Percentiles rank a stretch among this genome's conserved stretches.
Evolutionary conservation across 2,113 vertebrate species (phyloP).

Genomic region (Athene noctua): DNA sequence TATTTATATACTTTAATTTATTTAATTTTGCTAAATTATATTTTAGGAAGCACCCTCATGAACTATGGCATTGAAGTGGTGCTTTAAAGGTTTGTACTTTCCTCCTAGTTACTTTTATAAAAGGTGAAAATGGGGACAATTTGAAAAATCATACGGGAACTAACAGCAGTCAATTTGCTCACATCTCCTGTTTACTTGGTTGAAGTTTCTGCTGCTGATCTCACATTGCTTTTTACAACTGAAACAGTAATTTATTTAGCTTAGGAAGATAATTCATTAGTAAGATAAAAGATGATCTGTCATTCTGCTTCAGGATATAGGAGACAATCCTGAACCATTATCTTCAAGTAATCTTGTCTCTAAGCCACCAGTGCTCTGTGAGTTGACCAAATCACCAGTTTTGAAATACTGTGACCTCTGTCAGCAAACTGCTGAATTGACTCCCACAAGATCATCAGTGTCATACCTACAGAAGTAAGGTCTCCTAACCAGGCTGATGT

Average conservation of each 20-base stretch:
- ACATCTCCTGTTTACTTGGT: not conserved
- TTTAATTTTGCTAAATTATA: not conserved
- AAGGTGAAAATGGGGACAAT: not conserved
- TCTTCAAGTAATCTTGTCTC: not conserved
- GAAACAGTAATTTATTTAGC: not conserved
- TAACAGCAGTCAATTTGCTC: constrained; percentile 23
- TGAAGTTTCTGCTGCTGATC: not conserved
- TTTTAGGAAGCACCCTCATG: not conserved
- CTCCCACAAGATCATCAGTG: not conserved
- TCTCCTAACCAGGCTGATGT: not conserved
- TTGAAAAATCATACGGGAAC: constrained; percentile 34
- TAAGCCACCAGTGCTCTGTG: not conserved
- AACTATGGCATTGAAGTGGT: not conserved
- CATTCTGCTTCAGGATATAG: not conserved
- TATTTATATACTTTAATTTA: no score
- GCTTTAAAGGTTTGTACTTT: not conserved
- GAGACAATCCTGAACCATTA: not conserved
- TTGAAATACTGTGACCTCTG: constrained; percentile 6
- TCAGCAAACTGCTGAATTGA: constrained; percentile 28
- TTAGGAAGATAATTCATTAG: not conserved
- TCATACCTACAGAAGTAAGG: not conserved
- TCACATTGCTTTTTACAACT: not conserved
- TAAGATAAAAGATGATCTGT: not conserved
- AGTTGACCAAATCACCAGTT: not conserved
- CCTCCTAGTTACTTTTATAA: not conserved